A percentile compares a stretch with the other conserved stretches of the same genome.
phyloP scores from a whole-genome alignment of 2,113 vertebrate species.

The Coracopsis vasa region DNA sequence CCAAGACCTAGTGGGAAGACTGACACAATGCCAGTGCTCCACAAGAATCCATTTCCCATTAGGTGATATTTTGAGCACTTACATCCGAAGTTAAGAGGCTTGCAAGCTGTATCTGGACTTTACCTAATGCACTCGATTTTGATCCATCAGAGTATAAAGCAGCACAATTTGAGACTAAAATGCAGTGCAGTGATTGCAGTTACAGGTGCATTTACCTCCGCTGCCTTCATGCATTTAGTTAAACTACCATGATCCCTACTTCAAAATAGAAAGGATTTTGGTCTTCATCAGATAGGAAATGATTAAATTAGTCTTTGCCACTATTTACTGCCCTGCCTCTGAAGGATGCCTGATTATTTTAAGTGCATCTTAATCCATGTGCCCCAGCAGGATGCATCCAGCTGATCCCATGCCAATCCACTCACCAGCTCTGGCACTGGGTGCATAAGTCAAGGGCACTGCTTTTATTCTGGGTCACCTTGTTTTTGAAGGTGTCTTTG shows the following conservation, averaged over 20 bases:
- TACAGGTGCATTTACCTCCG: background rate
- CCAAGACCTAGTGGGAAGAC: background rate
- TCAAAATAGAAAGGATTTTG: background rate
- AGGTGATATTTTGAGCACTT: background rate
- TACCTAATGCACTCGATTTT: background rate
- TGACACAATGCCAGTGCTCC: too few species aligned
- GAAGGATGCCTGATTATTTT: background rate
- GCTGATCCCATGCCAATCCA: rapidly evolving
- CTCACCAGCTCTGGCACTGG: background rate
- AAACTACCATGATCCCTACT: background rate
- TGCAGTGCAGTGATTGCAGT: background rate
- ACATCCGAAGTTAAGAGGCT: background rate
- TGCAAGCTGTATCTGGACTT: background rate
- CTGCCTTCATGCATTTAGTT: background rate
- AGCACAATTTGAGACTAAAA: background rate
- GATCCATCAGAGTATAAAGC: background rate
- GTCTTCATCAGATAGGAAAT: background rate
- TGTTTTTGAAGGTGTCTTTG: background rate
- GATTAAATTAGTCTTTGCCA: background rate
- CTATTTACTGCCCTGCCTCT: background rate
- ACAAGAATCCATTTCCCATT: background rate
- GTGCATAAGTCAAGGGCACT: background rate
- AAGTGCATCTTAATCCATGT: background rate
- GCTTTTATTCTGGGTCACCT: background rate
- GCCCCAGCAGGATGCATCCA: background rate